A percentile compares a stretch with the other conserved stretches of the same genome.
phyloP scores from a whole-genome alignment of 2,113 vertebrate genomes.

The Gnathonemus echidnorhynchus region DNA sequence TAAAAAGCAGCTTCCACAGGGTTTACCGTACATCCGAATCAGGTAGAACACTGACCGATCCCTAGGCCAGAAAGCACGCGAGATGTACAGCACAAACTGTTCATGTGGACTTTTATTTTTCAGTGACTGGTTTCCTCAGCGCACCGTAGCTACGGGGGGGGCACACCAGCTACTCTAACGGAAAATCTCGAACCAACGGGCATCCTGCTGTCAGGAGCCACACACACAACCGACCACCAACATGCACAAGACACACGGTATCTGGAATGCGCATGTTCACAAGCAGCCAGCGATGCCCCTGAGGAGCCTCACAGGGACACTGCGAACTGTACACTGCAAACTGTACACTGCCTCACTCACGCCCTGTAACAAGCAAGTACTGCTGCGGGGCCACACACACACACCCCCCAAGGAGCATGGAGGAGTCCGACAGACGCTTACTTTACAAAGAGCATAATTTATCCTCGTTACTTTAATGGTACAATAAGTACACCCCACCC shows the following conservation, averaged over 20 bases:
- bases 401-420: neutral
- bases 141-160: neutral
- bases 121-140: constrained; percentile 20
- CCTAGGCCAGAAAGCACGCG: neutral
- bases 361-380: neutral
- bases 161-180: neutral
- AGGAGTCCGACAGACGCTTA: constrained; percentile 11
- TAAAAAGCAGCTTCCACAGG: neutral
- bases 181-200: neutral
- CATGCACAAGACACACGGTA: neutral
- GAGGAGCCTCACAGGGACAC: neutral
- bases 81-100: neutral
- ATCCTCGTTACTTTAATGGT: constrained; percentile 25
- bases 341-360: neutral
- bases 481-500: constrained; percentile 15
- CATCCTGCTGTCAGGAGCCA: neutral
- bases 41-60: neutral
- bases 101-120: neutral
- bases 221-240: constrained; percentile 2
- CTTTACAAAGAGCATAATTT: constrained; percentile 29
- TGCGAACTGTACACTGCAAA: neutral
- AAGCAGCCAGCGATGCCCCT: neutral
- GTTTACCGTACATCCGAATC: neutral
- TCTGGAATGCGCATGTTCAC: neutral
- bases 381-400: neutral